Evolutionary conservation across 2,113 vertebrate genomes (phyloP).

Genomic region (Eidolon helvum): DNA sequence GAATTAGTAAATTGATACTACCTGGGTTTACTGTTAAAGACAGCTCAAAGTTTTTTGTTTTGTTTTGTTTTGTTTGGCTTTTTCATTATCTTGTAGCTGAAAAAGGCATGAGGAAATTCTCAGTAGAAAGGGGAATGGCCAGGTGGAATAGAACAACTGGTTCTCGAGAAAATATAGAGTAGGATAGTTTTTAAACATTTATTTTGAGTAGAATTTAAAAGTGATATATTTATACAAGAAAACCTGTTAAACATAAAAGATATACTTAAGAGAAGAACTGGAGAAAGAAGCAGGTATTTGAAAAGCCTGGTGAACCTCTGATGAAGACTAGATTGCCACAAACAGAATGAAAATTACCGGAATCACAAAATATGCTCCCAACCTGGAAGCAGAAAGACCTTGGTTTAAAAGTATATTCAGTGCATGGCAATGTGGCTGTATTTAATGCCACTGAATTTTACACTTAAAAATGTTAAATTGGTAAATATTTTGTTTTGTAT

Average conservation of each 20-base stretch:
- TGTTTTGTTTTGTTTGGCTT: neutral
- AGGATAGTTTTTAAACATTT: neutral
- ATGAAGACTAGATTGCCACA: neutral
- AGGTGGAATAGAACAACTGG: neutral
- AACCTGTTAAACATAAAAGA: neutral
- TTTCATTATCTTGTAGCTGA: neutral
- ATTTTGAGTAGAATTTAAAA: neutral
- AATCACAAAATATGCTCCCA: neutral
- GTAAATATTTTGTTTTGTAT: neutral
- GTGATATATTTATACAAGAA: neutral
- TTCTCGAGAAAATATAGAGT: neutral
- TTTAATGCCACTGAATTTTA: neutral
- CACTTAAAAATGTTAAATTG: neutral
- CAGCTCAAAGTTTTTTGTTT: neutral
- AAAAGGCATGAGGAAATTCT: neutral
- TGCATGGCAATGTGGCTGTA: neutral
- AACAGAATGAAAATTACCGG: neutral
- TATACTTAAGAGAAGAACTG: neutral
- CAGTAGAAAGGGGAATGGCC: neutral
- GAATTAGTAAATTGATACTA: neutral
- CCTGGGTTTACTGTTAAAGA: neutral
- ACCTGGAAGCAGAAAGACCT: neutral
- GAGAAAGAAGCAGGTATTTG: neutral
- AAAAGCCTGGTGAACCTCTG: neutral
- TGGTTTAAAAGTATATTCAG: neutral